A percentile compares a stretch with the other conserved stretches of the same genome.
phyloP scores from a whole-genome alignment of 2,797 vertebrate species.

The Catharus ustulatus region DNA sequence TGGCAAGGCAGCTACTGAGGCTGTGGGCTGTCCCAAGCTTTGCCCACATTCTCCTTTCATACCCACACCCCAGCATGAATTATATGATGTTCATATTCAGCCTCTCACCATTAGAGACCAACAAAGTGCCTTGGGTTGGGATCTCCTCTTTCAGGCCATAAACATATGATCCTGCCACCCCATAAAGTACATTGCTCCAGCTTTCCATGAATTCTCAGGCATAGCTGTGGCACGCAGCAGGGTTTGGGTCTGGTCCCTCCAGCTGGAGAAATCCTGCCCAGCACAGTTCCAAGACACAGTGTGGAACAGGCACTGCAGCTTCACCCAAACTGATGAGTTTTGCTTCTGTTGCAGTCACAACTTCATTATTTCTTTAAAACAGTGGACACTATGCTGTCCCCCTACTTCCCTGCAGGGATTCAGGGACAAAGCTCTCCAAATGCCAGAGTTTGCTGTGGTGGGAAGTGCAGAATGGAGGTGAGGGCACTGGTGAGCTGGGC shows the following conservation, averaged over 20 bases:
- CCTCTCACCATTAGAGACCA: slow-evolving; percentile 18
- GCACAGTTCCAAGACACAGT: background rate
- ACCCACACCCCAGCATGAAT: background rate
- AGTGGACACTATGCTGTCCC: background rate
- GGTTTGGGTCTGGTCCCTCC: background rate
- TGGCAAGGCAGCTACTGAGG: background rate
- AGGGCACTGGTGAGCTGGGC: fast-evolving
- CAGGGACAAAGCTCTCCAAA: background rate
- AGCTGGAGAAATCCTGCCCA: background rate
- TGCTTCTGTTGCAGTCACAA: background rate
- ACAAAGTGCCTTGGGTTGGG: background rate
- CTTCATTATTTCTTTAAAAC: background rate
- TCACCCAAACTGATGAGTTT: background rate
- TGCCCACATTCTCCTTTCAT: background rate
- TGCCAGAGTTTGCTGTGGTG: background rate
- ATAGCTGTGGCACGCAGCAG: fast-evolving
- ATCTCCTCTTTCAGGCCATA: slow-evolving; percentile 47
- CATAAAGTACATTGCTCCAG: slow-evolving; percentile 3
- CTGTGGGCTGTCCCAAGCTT: background rate
- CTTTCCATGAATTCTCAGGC: background rate
- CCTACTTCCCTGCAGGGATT: background rate
- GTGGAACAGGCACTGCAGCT: background rate
- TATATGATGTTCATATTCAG: background rate
- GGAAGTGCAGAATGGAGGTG: background rate
- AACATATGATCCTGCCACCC: slow-evolving; percentile 6